These are phyloP conservation scores for Orussus abietinus DNA, from an alignment of 1,140 invertebrate species.

Conservation along the genomic window DNA sequence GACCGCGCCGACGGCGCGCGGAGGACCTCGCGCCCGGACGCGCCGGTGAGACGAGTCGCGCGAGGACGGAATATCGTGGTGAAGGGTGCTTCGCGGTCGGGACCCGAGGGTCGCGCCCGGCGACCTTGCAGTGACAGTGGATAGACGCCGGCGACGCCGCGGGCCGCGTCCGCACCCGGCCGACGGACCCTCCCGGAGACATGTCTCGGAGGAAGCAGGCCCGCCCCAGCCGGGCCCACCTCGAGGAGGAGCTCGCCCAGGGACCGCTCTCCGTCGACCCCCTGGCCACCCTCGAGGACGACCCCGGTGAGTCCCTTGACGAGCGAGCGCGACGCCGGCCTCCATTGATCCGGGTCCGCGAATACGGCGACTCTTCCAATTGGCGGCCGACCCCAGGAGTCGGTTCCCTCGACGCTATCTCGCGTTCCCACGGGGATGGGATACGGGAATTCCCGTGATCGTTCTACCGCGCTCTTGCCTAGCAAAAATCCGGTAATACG, in stretches of 20 bases:
- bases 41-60: slow-evolving; percentile 1
- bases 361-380: no score
- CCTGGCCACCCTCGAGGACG: slow-evolving; percentile 30
- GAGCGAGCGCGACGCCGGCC: no score
- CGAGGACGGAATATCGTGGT: slow-evolving; percentile 2
- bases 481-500: no score
- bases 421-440: no score
- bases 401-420: no score
- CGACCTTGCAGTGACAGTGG: background rate
- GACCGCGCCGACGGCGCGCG: no score
- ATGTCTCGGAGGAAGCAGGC: slow-evolving; percentile 55
- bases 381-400: no score
- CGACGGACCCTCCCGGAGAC: slow-evolving; percentile 24
- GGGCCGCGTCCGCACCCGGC: background rate
- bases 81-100: background rate
- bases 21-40: slow-evolving; percentile 6
- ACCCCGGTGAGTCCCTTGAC: slow-evolving; percentile 45
- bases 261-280: slow-evolving; percentile 41
- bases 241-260: slow-evolving; percentile 52
- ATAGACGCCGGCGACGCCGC: background rate
- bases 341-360: no score
- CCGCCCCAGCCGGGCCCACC: slow-evolving; percentile 51
- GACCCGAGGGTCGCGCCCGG: no score
- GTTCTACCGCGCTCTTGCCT: no score
- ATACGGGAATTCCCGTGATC: no score